Evolutionary conservation across 2,113 vertebrate species (phyloP).

Genomic region (Merops nubicus): DNA sequence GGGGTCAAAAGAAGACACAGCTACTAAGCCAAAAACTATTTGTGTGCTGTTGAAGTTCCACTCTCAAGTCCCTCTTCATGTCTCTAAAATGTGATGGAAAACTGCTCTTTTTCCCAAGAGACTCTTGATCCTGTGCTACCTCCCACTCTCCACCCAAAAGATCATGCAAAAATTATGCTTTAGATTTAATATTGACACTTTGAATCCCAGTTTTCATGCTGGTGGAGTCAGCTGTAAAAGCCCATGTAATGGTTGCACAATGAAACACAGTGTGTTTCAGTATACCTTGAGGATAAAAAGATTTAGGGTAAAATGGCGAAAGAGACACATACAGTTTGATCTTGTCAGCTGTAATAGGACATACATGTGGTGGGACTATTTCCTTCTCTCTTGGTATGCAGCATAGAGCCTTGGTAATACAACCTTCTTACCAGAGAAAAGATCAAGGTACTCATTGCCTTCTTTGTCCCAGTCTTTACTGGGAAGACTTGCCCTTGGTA

Average conservation of each 20-base stretch:
- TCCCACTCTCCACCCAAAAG: too few species aligned
- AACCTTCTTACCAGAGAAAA: background rate
- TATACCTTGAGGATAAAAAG: background rate
- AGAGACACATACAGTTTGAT: too few species aligned
- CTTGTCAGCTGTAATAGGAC: background rate
- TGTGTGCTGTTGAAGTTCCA: background rate
- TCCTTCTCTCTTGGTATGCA: background rate
- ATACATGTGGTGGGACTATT: background rate
- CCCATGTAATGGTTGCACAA: fast-evolving
- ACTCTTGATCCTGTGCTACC: background rate
- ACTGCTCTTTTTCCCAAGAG: background rate
- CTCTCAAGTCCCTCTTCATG: fast-evolving
- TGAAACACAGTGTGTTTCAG: background rate
- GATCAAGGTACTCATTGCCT: background rate
- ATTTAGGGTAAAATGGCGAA: background rate
- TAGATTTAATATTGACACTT: background rate
- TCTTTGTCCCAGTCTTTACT: background rate
- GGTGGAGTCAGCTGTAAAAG: background rate
- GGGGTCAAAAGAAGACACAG: background rate
- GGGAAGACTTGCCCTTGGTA: background rate
- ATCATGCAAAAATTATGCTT: background rate
- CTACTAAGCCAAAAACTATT: background rate
- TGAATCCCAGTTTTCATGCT: background rate
- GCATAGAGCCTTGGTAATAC: background rate
- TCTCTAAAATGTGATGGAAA: background rate